Base-by-base conservation (phyloP, 2,888 invertebrate species). In the Cephonodes hylas region DNA sequence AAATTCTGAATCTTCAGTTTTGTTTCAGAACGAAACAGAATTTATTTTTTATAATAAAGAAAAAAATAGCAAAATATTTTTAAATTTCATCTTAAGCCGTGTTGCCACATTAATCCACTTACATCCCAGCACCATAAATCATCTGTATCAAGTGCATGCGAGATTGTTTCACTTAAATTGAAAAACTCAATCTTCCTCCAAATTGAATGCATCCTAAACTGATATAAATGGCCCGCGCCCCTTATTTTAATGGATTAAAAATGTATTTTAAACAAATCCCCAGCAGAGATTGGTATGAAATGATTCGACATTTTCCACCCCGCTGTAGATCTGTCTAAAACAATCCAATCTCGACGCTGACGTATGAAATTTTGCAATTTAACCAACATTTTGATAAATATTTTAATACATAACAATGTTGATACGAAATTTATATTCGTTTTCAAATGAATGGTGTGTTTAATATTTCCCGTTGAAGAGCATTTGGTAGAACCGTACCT, bases 271-370 rank as follows among this genome's bases (percentile, higher is more conserved):
- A 83, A 83, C 77, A 82, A 80, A 83, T 79, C 80, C 77, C 69
- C 56, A 66, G 66, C 69, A 73, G 80, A 79, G 84, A 86, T 85
- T 86, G 80, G 77, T 71, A 68, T 66, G 67, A 72, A 81, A 77
- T 88, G 88, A 88, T 81, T 83, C 69, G 70, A 77, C 85, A 66
- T 67, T 83, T 86, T 86, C 73, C 68, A 74, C 77, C 81, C 81
- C 69, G 34, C 60, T 18, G 31, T 20, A 44, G 45, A 46, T 46
- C 58, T 46, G 61, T 61, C 61, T 45, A 46, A 46, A 58, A 58
- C 58, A 61, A 61, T 61, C 58, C 46, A 58, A 61, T 61, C 46
- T 46, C 61, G 13, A 56, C 48, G 58, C 63, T 66, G 66, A 66
- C 62, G 53, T 66, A 66, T 60, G 66, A 67, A 42, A 23, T 42